phyloP scores from a whole-genome alignment of 2,797 vertebrate genomes.

The Aulostomus chinensis region DNA sequence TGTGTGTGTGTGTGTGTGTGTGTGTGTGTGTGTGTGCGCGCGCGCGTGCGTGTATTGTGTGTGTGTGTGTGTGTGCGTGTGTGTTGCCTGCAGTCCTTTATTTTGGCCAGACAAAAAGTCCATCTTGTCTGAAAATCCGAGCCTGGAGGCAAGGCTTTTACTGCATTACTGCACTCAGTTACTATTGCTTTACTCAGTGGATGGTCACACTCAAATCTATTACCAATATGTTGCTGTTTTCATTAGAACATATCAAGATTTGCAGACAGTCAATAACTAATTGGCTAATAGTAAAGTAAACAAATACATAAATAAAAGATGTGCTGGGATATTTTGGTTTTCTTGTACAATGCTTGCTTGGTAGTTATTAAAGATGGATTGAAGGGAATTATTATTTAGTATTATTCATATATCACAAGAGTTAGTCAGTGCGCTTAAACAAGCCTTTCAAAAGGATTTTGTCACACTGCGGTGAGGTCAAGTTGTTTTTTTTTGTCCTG shows the following conservation, averaged over 20 bases:
- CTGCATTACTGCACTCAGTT: slow-evolving; percentile 1
- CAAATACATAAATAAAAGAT: background rate
- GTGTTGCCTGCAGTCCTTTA: slow-evolving; percentile 25
- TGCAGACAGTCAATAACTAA: background rate
- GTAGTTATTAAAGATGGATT: too few species aligned
- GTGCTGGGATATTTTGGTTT: background rate
- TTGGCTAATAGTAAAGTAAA: background rate
- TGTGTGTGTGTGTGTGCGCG: slow-evolving; percentile 20
- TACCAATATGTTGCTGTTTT: background rate
- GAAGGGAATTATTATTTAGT: too few species aligned
- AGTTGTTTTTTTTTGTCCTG: too few species aligned
- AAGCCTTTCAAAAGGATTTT: too few species aligned
- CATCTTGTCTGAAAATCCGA: slow-evolving; percentile 22
- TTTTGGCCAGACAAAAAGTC: slow-evolving; percentile 36
- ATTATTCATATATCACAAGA: too few species aligned
- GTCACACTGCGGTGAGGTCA: too few species aligned
- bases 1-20: slow-evolving; percentile 20
- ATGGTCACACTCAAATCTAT: background rate
- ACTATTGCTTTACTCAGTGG: background rate
- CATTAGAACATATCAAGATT: background rate
- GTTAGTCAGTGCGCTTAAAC: too few species aligned
- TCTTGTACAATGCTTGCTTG: too few species aligned
- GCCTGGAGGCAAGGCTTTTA: slow-evolving; percentile 13
- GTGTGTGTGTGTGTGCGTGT: slow-evolving; percentile 19
- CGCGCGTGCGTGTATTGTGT: slow-evolving; percentile 15